These are phyloP conservation scores for Tapera naevia DNA, from an alignment of 2,797 vertebrate genomes.

Conservation along the genomic window DNA sequence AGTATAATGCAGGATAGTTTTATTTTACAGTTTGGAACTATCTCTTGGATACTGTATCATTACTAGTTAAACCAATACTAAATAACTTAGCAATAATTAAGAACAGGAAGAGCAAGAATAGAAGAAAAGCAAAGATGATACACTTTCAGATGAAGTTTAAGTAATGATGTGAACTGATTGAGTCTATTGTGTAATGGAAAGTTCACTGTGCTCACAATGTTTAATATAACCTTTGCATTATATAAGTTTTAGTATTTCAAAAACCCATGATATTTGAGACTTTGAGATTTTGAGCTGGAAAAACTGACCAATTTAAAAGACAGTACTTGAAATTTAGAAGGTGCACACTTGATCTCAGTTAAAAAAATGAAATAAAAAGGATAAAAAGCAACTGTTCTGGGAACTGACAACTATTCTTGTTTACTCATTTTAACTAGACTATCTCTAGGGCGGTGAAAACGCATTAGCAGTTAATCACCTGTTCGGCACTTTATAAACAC, in stretches of 20 bases:
- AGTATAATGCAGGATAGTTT: not conserved
- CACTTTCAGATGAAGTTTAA: not conserved
- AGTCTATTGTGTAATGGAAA: not conserved
- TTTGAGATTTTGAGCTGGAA: too few relatives aligned
- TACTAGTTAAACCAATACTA: not conserved
- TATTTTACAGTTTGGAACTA: not conserved
- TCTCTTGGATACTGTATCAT: not conserved
- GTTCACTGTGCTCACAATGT: not conserved
- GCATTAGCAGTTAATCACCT: not conserved
- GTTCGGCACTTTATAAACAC: not conserved
- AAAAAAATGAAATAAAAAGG: not conserved
- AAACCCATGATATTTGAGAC: not conserved
- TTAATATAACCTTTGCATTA: not conserved
- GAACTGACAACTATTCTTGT: not conserved
- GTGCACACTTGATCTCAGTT: not conserved
- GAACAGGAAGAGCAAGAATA: not conserved
- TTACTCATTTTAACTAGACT: not conserved
- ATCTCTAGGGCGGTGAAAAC: not conserved
- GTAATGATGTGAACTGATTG: not conserved
- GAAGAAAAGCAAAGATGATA: not conserved
- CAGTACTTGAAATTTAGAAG: not conserved
- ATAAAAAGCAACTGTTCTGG: rapidly evolving
- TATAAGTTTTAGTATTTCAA: not conserved
- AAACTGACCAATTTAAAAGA: not conserved
- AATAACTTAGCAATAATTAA: not conserved